Base-by-base conservation (phyloP, 2,113 vertebrate species). In the Pachypanchax playfairii region DNA sequence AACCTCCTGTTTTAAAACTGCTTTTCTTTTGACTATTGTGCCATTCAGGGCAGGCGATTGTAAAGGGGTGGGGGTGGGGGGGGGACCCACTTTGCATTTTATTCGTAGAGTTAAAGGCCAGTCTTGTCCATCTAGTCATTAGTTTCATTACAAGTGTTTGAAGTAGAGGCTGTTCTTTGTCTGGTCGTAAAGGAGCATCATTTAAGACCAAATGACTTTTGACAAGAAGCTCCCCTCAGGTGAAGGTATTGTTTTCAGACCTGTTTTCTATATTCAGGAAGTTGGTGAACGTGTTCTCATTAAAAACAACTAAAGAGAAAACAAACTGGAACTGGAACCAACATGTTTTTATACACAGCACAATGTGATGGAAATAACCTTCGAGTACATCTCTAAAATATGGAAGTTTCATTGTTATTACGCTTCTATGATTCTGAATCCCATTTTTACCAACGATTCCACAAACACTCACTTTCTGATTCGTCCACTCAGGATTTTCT, bases 141-240 rank as follows among this genome's bases (percentile, higher is more conserved):
- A 96, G 91, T 93, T 94, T 94, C 92, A 96, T 95, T 94, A 92
- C 93, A 67, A 77, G 83, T 91, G 87, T 96, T 96, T 96, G 94
- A 96, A 94, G 94, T 95, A 43, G 86, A 75, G 62, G 87, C 80
- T 56, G 68, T 61, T 84, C 83, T 89, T 96, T 95, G 93, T 95
- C 69, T 87, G 77, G 73, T 18, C 4, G 75, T 86, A 83, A 91
- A 91, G 86, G 85, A 80, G 36, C 84, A 90, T 88, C 86, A 82
- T 84, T 89, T 81, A 86, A 84, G 86, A 67, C 64, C 89, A 93
- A 92, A 92, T 92, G 91, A 88, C 93, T 92, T 93, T 90, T 92
- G 90, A 86, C 86, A n/a, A n/a, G 53, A 80, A 86, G 88, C 85
- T 85, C 84, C 64, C 81, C 89, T 81, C 69, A 83, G 88, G 90